These are phyloP conservation scores for Acromyrmex echinatior DNA, from an alignment of 1,140 invertebrate species.

Conservation along the genomic window DNA sequence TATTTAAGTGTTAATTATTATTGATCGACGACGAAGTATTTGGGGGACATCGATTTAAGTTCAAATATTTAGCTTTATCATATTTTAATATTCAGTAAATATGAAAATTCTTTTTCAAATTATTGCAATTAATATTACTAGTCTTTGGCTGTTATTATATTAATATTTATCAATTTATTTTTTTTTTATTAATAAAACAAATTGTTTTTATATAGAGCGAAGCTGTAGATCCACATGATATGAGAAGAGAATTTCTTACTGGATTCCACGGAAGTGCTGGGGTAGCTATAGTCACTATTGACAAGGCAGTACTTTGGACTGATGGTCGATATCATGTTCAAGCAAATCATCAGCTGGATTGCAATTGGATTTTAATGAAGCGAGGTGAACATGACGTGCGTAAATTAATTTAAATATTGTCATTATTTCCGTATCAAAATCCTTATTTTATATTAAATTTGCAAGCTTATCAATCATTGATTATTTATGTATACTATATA, in stretches of 20 bases:
- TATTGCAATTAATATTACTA: slow-evolving; percentile 13
- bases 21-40: not conserved
- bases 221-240: slow-evolving; percentile 91
- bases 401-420: slow-evolving; percentile 59
- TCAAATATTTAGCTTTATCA: not conserved
- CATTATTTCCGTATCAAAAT: not conserved
- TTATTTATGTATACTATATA: not conserved
- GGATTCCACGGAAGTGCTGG: slow-evolving; percentile 95
- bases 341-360: slow-evolving; percentile 92
- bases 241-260: slow-evolving; percentile 93
- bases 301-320: slow-evolving; percentile 95
- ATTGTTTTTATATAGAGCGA: slow-evolving; percentile 87
- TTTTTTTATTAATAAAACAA: slow-evolving; percentile 18
- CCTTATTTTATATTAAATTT: not conserved
- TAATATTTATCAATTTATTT: not conserved
- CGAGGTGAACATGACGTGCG: slow-evolving; percentile 87
- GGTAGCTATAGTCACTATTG: slow-evolving; percentile 92
- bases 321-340: slow-evolving; percentile 94
- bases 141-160: not conserved
- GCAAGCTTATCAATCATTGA: not conserved
- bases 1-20: not conserved
- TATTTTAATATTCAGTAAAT: not conserved
- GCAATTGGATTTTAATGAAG: slow-evolving; percentile 94
- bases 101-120: not conserved
- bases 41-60: slow-evolving; percentile 1